Evolutionary conservation across 2,113 vertebrate genomes (phyloP), one percentile per base, ranked within the genome.

Genomic region (Daphoenositta chrysoptera): DNA sequence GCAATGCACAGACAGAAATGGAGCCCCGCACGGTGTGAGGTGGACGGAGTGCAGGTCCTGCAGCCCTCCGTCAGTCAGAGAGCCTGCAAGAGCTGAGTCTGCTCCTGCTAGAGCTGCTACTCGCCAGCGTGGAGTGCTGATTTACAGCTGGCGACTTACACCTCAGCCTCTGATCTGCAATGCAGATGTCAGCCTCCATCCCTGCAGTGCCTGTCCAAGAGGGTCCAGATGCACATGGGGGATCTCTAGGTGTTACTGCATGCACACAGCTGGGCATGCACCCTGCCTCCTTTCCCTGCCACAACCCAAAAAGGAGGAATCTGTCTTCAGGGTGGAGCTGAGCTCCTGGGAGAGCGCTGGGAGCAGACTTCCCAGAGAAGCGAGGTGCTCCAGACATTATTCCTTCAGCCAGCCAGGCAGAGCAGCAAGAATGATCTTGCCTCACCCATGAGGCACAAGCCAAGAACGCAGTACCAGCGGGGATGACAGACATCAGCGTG

Each of bases 381-480:
- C 37, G 45, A 84, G 26, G 48, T 91, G 40, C 77, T 89, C 31
- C 73, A 87, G 77, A 91, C n/a, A 37, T 65, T 78, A 64, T 42
- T 58, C 35, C 83, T 81, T 63, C 83, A 86, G 47, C 40, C 50
- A 89, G 63, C 4, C 51, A 54, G 35, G 76, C 42, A 58, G 23
- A 93, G 76, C 58, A 81, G 86, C 80, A 94, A 96, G 95, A 89
- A 87, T 9, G 2, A 53, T 92, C 78, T 85, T 94, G 88, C 50
- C 90, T 88, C 6, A 3, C 33, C 63, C 20, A 15, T 30, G 28
- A 61, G 31, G 26, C 79, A 35, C 7, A 27, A 80, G 45, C n/a
- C 31, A 76, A 44, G 56, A 83, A 65, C 0, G 0, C 8, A 11
- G 1, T 15, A 28, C 20, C 3, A 1, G 69, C 4, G 0, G n/a